Evolutionary conservation across 1,140 invertebrate species (phyloP).

Genomic region (Cataglyphis hispanica): DNA sequence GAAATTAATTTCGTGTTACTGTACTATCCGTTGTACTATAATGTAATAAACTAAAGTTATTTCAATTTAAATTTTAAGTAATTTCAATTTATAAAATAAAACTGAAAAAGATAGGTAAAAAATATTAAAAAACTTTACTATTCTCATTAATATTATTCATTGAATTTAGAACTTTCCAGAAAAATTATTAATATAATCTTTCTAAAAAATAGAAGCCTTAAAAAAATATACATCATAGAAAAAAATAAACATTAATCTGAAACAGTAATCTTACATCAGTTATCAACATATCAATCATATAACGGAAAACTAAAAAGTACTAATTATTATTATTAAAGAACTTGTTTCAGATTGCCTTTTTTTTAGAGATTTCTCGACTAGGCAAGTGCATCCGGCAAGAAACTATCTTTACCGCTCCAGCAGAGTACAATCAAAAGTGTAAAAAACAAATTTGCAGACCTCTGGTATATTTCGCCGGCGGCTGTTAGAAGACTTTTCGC

Average conservation of each 20-base stretch:
- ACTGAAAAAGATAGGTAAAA: neutral
- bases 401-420: neutral
- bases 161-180: neutral
- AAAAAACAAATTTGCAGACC: slow-evolving; percentile 33
- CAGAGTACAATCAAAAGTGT: neutral
- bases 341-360: neutral
- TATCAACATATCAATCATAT: too few species aligned
- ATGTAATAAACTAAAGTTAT: neutral
- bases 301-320: too few species aligned
- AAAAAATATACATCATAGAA: too few species aligned
- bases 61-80: neutral
- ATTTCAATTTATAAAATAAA: neutral
- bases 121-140: neutral
- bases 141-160: neutral
- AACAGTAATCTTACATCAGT: too few species aligned
- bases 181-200: neutral
- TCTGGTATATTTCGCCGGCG: slow-evolving; percentile 4
- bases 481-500: slow-evolving; percentile 13
- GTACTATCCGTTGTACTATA: neutral
- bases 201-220: neutral
- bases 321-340: neutral
- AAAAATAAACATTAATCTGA: neutral
- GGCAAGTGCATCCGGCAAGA: neutral
- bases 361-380: neutral
- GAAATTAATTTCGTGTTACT: neutral